Percentiles rank a stretch among this genome's conserved stretches.
phyloP scores from a whole-genome alignment of 2,113 vertebrate genomes.

The Lates calcarifer region DNA sequence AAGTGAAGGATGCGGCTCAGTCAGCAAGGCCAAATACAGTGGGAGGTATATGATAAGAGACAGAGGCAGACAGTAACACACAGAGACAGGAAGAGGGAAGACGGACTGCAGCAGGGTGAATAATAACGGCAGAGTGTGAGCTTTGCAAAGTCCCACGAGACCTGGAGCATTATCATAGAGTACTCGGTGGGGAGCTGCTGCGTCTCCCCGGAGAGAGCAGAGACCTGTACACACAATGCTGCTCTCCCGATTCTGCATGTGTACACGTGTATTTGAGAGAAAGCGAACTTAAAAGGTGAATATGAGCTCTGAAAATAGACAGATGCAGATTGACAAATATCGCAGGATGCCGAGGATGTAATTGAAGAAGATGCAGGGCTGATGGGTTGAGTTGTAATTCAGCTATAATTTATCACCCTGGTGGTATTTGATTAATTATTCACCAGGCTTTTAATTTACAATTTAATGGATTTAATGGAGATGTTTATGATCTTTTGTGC shows the following conservation, averaged over 20 bases:
- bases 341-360: conserved; percentile 7
- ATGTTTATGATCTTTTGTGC: conserved; percentile 46
- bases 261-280: conserved; percentile 1
- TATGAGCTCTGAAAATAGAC: conserved; percentile 27
- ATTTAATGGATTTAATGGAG: conserved; percentile 55
- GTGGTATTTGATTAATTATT: conserved; percentile 74
- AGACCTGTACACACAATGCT: conserved; percentile 23
- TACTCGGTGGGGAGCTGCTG: conserved; percentile 46
- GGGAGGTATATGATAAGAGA: conserved; percentile 61
- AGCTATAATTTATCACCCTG: conserved; percentile 60
- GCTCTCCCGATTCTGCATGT: neutral
- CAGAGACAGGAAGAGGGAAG: conserved; percentile 36
- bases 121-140: conserved; percentile 55
- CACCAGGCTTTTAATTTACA: conserved; percentile 66
- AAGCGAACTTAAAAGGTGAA: conserved; percentile 8
- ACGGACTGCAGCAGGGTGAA: conserved; percentile 47
- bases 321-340: conserved; percentile 9
- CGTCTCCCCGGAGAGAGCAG: conserved; percentile 39
- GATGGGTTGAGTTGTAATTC: conserved; percentile 45
- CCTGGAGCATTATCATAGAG: conserved; percentile 28
- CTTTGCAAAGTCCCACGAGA: conserved; percentile 46
- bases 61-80: conserved; percentile 44
- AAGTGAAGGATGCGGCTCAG: conserved; percentile 58
- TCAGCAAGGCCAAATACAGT: conserved; percentile 58
- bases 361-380: conserved; percentile 9